phyloP scores from a whole-genome alignment of 2,888 invertebrate genomes.

The Phyllotreta striolata region DNA sequence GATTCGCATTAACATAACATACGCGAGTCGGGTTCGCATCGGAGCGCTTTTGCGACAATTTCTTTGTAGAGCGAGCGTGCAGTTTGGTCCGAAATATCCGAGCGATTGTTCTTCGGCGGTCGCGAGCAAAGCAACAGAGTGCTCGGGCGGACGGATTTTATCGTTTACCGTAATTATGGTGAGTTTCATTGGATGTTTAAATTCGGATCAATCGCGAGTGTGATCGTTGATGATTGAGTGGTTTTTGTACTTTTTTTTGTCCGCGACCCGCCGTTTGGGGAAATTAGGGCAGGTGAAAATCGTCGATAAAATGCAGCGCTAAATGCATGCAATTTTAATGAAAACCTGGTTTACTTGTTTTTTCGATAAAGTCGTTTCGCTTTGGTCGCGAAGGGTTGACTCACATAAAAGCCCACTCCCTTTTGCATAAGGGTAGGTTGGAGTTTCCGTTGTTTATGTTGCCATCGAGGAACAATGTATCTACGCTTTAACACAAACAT shows the following conservation, averaged over 20 bases:
- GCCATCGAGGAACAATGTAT: conserved; percentile 3
- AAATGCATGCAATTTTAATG: conserved; percentile 10
- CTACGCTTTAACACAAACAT: not conserved
- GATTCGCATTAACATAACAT: not conserved
- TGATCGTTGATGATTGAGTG: too few relatives aligned
- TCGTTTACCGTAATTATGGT: too few relatives aligned
- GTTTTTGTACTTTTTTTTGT: not conserved
- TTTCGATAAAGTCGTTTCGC: conserved; percentile 16
- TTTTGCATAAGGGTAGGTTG: conserved; percentile 30
- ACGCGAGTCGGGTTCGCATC: not conserved
- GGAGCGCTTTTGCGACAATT: conserved; percentile 7
- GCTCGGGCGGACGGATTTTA: too few relatives aligned
- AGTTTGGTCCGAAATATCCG: too few relatives aligned
- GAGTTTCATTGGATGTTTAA: too few relatives aligned
- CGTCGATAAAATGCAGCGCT: conserved; percentile 19
- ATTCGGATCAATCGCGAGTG: too few relatives aligned
- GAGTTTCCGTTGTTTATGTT: conserved; percentile 24
- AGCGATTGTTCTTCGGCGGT: too few relatives aligned
- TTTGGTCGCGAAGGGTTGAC: conserved; percentile 30
- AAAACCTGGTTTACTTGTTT: conserved; percentile 5
- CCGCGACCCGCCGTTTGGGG: not conserved
- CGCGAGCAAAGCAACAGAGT: too few relatives aligned
- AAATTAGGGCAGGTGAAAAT: conserved; percentile 27
- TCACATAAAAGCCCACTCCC: conserved; percentile 35
- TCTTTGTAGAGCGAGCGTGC: not conserved